Conservation (phyloP, 1,140 invertebrate species). For the Aphidius gifuensis region DNA sequence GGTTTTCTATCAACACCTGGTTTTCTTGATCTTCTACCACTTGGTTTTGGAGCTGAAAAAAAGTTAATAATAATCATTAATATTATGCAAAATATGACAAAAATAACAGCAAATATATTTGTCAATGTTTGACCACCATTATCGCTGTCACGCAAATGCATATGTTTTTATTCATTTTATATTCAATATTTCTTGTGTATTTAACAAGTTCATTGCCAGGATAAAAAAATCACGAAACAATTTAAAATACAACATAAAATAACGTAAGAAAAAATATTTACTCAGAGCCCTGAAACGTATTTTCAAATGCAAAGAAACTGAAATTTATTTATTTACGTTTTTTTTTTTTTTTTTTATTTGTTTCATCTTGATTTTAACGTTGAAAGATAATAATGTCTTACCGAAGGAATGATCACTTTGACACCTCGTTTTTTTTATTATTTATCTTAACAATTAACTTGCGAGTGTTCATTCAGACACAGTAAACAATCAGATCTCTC, state of each 20-base stretch:
- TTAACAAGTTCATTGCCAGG: no score
- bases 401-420: conserved; percentile 13
- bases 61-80: neutral
- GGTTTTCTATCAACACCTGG: conserved; percentile 88
- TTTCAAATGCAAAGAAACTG: neutral
- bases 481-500: conserved; percentile 35
- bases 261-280: no score
- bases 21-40: conserved; percentile 74
- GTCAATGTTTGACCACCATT: no score
- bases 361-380: neutral
- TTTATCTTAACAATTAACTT: conserved; percentile 35
- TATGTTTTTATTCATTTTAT: no score
- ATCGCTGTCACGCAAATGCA: no score
- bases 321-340: neutral
- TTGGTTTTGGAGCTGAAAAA: conserved; percentile 71
- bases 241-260: no score
- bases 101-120: neutral
- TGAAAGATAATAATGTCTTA: neutral
- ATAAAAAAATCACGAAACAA: no score
- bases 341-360: neutral
- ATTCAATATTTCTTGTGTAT: no score
- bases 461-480: conserved; percentile 26
- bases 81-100: conserved; percentile 1
- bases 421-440: conserved; percentile 22
- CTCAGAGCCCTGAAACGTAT: no score